Evolutionary conservation across 2,888 invertebrate genomes (phyloP).

Genomic region (Athripsodes cinereus): DNA sequence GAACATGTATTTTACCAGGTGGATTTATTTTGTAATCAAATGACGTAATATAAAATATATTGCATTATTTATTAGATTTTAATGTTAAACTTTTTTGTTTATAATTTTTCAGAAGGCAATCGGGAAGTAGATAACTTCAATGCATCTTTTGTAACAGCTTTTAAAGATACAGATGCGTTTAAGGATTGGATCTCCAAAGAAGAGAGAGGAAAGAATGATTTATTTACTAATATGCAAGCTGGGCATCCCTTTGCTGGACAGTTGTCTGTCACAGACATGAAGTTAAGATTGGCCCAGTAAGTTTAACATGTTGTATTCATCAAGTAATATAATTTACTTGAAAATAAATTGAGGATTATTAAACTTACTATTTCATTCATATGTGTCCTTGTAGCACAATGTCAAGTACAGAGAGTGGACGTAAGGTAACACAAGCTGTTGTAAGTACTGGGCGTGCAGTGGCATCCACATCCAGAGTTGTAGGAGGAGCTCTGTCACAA

Average conservation of each 20-base stretch:
- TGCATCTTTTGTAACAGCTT: conserved; percentile 72
- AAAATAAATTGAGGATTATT: background rate
- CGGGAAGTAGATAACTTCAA: conserved; percentile 87
- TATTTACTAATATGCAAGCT: conserved; percentile 64
- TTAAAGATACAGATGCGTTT: conserved; percentile 85
- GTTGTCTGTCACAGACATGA: conserved; percentile 91
- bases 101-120: conserved; percentile 56
- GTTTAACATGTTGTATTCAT: conserved; percentile 34
- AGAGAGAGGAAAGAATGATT: conserved; percentile 55
- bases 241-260: conserved; percentile 95
- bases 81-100: too few species aligned
- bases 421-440: conserved; percentile 90
- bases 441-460: conserved; percentile 87
- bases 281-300: conserved; percentile 84
- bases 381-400: conserved; percentile 73
- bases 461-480: conserved; percentile 47
- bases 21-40: background rate
- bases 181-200: conserved; percentile 68
- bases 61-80: too few species aligned
- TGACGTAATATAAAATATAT: too few species aligned
- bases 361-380: background rate
- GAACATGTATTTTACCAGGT: conserved; percentile 70
- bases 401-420: conserved; percentile 89
- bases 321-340: background rate
- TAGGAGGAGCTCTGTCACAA: conserved; percentile 80